Percentiles rank a stretch among this genome's conserved stretches.
Conservation (phyloP, 2,113 vertebrate genomes). For the Barbus barbus region DNA sequence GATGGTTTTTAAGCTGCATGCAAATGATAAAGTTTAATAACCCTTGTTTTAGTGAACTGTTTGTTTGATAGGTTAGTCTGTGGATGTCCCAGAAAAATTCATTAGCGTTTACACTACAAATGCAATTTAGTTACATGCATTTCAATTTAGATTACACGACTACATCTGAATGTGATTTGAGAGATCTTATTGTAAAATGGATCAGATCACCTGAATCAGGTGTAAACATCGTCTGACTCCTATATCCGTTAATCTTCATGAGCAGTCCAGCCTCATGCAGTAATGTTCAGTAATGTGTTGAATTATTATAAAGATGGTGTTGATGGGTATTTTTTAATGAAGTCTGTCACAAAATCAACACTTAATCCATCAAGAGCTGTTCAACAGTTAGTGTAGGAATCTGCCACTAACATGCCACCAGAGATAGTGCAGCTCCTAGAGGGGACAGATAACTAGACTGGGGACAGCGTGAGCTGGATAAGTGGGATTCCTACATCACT, state of each 20-base stretch:
- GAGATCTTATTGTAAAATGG: background rate
- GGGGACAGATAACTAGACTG: conserved; percentile 39
- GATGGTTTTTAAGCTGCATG: background rate
- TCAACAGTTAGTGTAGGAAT: background rate
- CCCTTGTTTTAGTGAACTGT: background rate
- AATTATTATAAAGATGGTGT: background rate
- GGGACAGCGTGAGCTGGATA: conserved; percentile 54
- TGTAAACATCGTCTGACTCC: background rate
- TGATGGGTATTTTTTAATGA: background rate
- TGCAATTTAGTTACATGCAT: background rate
- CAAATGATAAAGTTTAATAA: background rate
- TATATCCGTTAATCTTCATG: background rate
- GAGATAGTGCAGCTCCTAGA: conserved; percentile 23
- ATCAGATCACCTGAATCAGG: background rate
- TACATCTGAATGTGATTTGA: background rate
- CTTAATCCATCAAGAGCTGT: background rate
- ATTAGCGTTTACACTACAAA: background rate
- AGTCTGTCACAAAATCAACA: conserved; percentile 19
- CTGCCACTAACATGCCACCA: background rate
- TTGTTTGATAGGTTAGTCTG: too few species aligned
- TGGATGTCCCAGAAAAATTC: too few species aligned
- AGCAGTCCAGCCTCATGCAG: too few species aligned
- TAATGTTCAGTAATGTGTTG: conserved; percentile 12
- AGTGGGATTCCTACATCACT: conserved; percentile 60
- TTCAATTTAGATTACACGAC: too few species aligned